phyloP scores from a whole-genome alignment of 37 sponge, comb jelly and placozoan genomes.

The Halisarca cf. caerulea region DNA sequence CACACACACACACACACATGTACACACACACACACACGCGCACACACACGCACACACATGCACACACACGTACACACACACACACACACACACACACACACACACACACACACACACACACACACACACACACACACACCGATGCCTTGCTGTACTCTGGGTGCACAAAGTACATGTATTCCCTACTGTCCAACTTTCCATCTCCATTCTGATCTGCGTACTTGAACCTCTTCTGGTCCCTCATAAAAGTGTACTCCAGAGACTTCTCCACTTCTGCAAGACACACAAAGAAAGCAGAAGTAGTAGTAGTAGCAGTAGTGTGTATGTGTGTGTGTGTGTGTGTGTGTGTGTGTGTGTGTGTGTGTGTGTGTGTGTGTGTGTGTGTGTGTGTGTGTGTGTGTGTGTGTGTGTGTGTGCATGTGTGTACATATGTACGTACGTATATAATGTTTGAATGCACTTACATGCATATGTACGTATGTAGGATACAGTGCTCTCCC shows the following conservation, averaged over 20 bases:
- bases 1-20: not conserved
- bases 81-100: not conserved
- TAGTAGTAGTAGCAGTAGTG: too few relatives aligned
- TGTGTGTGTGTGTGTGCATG: not conserved
- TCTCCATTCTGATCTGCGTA: slow-evolving; percentile 5
- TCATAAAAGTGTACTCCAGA: not conserved
- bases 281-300: not conserved
- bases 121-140: slow-evolving; percentile 3
- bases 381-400: too few relatives aligned
- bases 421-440: too few relatives aligned
- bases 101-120: slow-evolving; percentile 1
- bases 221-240: slow-evolving; percentile 8
- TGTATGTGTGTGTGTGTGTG: not conserved
- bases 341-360: too few relatives aligned
- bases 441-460: too few relatives aligned
- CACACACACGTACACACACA: not conserved
- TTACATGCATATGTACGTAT: too few relatives aligned
- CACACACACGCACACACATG: too few relatives aligned
- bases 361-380: too few relatives aligned
- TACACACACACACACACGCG: too few relatives aligned
- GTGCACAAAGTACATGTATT: slow-evolving; percentile 11
- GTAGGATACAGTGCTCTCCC: too few relatives aligned
- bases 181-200: not conserved
- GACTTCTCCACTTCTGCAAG: slow-evolving; percentile 18
- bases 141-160: slow-evolving; percentile 20